Base-by-base conservation (phyloP, 2,888 invertebrate genomes). In the Mechanitis mazaeus region DNA sequence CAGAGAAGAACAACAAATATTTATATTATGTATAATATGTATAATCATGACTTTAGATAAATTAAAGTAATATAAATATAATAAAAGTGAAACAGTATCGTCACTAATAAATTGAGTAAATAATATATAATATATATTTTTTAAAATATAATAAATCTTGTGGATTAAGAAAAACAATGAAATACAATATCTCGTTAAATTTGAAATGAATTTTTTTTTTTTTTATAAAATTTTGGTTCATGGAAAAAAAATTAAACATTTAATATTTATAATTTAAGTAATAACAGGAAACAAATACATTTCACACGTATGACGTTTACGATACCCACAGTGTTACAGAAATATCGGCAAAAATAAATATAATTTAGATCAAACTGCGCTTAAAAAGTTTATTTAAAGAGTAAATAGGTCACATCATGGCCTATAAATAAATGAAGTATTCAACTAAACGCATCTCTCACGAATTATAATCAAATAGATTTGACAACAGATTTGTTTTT, bases 311-410 rank as follows among this genome's bases (percentile, higher is more conserved):
- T 54, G 63, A 58, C 58, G 61, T 68, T 66, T 63, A 65, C 58
- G 59, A 60, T 53, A 54, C 53, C 28, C 20, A 45, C 63, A 58
- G 54, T 55, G 62, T 57, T 65, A 65, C 62, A 62, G 64, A 64
- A 60, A 64, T 66, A 61, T 67, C 65, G 64, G 67, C 63, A 38
- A 65, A 65, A 60, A 56, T 63, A 60, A 63, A 63, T 60, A 60
- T 65, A 63, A 65, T 60, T 58, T 47, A 60, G 65, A 60, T 59
- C 58, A 60, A 63, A 60, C 45, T 55, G 59, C 56, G 54, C 54
- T 58, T 53, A 55, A 58, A 60, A 60, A 62, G 56, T 62, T 63
- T 65, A 65, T 65, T 65, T 60, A 54, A 63, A 55, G 60, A 63
- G 33, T 56, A 65, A 47, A 60, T 65, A 56, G 65, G 65, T 63